These are phyloP conservation scores for Macrobrachium nipponense DNA, from an alignment of 1,140 invertebrate genomes.

Conservation along the genomic window DNA sequence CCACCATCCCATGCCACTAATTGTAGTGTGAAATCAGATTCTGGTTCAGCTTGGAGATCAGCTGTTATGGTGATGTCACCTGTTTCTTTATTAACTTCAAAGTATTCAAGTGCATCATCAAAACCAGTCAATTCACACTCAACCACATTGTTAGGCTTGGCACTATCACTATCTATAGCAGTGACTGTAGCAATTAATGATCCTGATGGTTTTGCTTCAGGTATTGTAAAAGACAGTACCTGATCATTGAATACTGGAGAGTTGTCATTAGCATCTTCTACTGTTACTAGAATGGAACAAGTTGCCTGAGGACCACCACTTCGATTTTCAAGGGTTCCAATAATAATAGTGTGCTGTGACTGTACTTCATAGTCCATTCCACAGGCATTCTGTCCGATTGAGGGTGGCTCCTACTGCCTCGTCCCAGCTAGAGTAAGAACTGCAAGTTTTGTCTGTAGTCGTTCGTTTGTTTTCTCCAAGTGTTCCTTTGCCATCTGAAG, in stretches of 20 bases:
- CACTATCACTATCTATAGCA: slow-evolving; percentile 85
- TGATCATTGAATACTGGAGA: slow-evolving; percentile 84
- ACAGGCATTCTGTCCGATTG: slow-evolving; percentile 67
- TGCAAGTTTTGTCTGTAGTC: too few species aligned
- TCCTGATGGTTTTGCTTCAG: slow-evolving; percentile 85
- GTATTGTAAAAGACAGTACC: slow-evolving; percentile 82
- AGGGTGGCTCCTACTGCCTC: too few species aligned
- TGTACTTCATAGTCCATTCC: slow-evolving; percentile 84
- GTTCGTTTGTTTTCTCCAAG: too few species aligned
- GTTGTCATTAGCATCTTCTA: slow-evolving; percentile 66
- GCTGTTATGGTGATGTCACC: slow-evolving; percentile 73
- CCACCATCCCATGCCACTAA: slow-evolving; percentile 88
- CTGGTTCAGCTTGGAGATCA: slow-evolving; percentile 32
- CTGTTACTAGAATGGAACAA: slow-evolving; percentile 32
- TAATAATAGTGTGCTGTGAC: slow-evolving; percentile 78
- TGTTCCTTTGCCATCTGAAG: too few species aligned
- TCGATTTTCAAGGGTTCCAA: slow-evolving; percentile 86
- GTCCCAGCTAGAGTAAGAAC: too few species aligned
- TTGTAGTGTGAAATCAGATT: slow-evolving; percentile 69
- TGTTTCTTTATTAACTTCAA: slow-evolving; percentile 86
- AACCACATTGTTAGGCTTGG: slow-evolving; percentile 69
- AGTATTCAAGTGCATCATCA: slow-evolving; percentile 83
- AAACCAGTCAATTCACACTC: slow-evolving; percentile 85
- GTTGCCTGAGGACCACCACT: slow-evolving; percentile 73
- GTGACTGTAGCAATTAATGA: slow-evolving; percentile 81